These are phyloP conservation scores for Drosophila hamatofila DNA, from an alignment of 2,888 invertebrate genomes.

Conservation along the genomic window DNA sequence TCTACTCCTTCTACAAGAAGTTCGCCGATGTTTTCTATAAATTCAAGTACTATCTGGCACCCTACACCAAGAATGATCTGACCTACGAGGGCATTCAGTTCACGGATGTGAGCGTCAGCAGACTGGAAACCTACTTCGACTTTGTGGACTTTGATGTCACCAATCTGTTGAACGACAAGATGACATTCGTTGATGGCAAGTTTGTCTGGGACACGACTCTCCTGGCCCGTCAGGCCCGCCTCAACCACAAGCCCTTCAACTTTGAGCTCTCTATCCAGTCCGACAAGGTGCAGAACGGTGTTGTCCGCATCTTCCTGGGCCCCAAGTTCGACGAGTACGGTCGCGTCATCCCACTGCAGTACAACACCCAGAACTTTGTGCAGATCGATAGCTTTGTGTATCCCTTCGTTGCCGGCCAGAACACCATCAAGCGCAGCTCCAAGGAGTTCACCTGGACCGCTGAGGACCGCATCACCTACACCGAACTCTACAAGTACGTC, in stretches of 20 bases:
- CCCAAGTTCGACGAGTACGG: conserved; percentile 89
- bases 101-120: conserved; percentile 88
- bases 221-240: conserved; percentile 87
- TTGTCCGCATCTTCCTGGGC: conserved; percentile 89
- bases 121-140: conserved; percentile 90
- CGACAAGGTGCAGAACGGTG: conserved; percentile 87
- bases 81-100: conserved; percentile 88
- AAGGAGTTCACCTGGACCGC: conserved; percentile 88
- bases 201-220: conserved; percentile 83
- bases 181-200: conserved; percentile 85
- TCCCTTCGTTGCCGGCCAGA: conserved; percentile 88
- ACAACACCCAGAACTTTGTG: conserved; percentile 88
- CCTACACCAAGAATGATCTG: conserved; percentile 88
- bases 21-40: conserved; percentile 87
- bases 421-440: conserved; percentile 89
- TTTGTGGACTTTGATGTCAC: conserved; percentile 88
- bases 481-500: conserved; percentile 88
- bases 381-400: conserved; percentile 88
- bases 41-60: conserved; percentile 87
- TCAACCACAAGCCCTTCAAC: conserved; percentile 89
- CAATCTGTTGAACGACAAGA: conserved; percentile 87
- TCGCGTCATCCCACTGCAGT: conserved; percentile 87
- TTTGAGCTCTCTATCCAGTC: conserved; percentile 87
- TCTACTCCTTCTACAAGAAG: conserved; percentile 89
- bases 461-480: conserved; percentile 88